Evolutionary conservation across 2,113 vertebrate species (phyloP).

Genomic region (Carlito syrichta): DNA sequence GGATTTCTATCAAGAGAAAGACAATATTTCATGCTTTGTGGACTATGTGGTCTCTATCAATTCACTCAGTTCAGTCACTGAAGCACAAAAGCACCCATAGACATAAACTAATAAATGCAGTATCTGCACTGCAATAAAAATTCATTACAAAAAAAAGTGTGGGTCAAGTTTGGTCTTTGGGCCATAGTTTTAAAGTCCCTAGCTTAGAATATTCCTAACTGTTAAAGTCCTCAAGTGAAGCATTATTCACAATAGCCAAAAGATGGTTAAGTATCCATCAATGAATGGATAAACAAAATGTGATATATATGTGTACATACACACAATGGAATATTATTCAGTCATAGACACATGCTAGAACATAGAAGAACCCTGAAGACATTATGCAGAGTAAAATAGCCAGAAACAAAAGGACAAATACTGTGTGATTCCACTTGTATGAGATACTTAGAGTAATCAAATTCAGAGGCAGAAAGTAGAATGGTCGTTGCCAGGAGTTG

Average conservation of each 20-base stretch:
- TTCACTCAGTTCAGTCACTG: background rate
- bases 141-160: background rate
- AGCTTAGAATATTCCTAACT: background rate
- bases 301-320: background rate
- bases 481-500: background rate
- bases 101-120: background rate
- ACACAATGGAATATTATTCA: background rate
- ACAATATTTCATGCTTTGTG: background rate
- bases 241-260: too few relatives aligned
- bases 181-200: background rate
- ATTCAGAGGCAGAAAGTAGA: background rate
- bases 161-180: background rate
- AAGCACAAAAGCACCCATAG: background rate
- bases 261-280: too few relatives aligned
- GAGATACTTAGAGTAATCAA: background rate
- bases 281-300: too few relatives aligned
- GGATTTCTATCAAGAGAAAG: background rate
- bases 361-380: background rate
- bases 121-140: background rate
- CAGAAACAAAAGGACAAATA: background rate
- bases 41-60: background rate
- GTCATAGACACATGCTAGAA: background rate
- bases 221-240: background rate
- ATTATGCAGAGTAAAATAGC: background rate
- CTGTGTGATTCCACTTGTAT: background rate